Percentiles rank a stretch among this genome's conserved stretches.
Evolutionary conservation across 2,113 vertebrate species (phyloP).

Genomic region (Syngnathus typhle): DNA sequence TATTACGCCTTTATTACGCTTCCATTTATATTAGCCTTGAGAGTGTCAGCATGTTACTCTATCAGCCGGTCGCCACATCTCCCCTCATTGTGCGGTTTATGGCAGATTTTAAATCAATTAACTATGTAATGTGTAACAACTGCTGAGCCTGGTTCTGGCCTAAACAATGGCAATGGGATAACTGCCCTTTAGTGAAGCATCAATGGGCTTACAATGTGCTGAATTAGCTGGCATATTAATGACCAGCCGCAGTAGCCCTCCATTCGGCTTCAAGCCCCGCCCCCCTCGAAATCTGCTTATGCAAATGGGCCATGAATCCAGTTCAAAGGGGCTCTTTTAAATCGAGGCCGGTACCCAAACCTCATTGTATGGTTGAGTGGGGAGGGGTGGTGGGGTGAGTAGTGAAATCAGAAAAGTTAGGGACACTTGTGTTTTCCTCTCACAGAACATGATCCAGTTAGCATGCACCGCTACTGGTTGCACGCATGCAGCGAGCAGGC

Average conservation of each 20-base stretch:
- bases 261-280: conserved; percentile 81
- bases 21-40: conserved; percentile 34
- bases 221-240: conserved; percentile 99
- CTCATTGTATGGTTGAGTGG: conserved; percentile 52
- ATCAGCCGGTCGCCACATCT: conserved; percentile 50
- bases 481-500: conserved; percentile 72
- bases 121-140: conserved; percentile 98
- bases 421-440: conserved; percentile 88
- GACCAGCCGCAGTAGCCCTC: conserved; percentile 86
- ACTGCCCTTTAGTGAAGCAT: conserved; percentile 98
- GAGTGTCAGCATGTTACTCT: conserved; percentile 19
- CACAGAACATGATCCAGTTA: conserved; percentile 98
- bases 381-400: conserved; percentile 73
- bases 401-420: conserved; percentile 99
- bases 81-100: conserved; percentile 70
- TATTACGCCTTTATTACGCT: conserved; percentile 41
- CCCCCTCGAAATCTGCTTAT: conserved; percentile 96
- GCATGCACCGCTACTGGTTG: conserved; percentile 90
- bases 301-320: conserved; percentile 99
- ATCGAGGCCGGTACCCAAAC: conserved; percentile 79
- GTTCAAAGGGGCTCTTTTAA: conserved; percentile 95
- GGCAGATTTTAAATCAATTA: conserved; percentile 82
- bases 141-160: conserved; percentile 88
- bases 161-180: conserved; percentile 96
- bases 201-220: conserved; percentile 99